A percentile compares a stretch with the other conserved stretches of the same genome.
These are phyloP conservation scores for Chelon labrosus DNA, from an alignment of 2,797 vertebrate genomes.

Conservation along the genomic window DNA sequence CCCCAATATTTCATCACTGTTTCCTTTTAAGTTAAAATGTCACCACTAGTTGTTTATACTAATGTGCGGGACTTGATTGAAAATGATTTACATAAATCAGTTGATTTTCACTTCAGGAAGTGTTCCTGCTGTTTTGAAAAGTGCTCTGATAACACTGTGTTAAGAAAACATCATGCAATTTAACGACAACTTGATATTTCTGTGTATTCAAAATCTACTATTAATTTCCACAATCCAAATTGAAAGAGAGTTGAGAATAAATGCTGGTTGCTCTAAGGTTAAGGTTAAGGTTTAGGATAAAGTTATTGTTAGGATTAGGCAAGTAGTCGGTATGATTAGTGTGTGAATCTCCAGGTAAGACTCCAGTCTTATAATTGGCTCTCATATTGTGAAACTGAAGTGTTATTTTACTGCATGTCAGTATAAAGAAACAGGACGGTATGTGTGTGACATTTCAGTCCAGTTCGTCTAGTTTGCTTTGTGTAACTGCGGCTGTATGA, in stretches of 20 bases:
- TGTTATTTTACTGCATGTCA: no score
- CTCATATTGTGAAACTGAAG: no score
- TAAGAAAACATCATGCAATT: background rate
- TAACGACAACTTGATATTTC: no score
- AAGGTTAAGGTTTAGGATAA: background rate
- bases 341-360: background rate
- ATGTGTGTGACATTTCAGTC: no score
- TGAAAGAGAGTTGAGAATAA: no score
- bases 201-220: no score
- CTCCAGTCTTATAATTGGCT: no score
- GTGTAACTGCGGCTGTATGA: background rate
- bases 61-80: background rate
- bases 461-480: no score
- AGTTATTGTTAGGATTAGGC: background rate
- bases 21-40: slow-evolving; percentile 1
- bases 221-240: no score
- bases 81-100: slow-evolving; percentile 22
- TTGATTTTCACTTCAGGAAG: slow-evolving; percentile 8
- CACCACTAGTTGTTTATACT: background rate
- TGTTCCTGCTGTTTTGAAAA: slow-evolving; percentile 1
- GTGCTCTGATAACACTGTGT: background rate
- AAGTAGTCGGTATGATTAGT: background rate
- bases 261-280: no score
- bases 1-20: background rate
- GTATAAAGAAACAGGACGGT: no score